Evolutionary conservation across 1,140 invertebrate genomes (phyloP).

Genomic region (Polypedilum vanderplanki): DNA sequence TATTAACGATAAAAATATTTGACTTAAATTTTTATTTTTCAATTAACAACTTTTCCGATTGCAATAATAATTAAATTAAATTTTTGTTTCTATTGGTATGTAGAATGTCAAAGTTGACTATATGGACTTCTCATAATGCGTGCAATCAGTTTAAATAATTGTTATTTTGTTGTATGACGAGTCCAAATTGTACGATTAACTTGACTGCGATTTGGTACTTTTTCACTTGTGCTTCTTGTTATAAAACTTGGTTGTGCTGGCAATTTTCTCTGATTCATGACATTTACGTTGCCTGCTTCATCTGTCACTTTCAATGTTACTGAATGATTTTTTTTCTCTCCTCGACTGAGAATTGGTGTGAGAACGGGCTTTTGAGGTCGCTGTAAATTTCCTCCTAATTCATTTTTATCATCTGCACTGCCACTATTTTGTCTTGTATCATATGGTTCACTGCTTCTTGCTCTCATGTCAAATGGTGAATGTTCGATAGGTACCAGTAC

Average conservation of each 20-base stretch:
- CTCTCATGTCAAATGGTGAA: conserved; percentile 38
- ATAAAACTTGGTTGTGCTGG: conserved; percentile 51
- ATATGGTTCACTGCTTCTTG: not conserved
- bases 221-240: conserved; percentile 73
- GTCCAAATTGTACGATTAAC: conserved; percentile 74
- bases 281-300: conserved; percentile 40
- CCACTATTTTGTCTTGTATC: not conserved
- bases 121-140: not conserved
- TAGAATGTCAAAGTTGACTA: not conserved
- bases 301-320: conserved; percentile 40
- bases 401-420: no score
- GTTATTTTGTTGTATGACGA: conserved; percentile 75
- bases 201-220: conserved; percentile 72
- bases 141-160: conserved; percentile 27
- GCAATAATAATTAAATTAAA: no score
- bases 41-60: no score
- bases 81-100: no score
- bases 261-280: conserved; percentile 39
- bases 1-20: no score
- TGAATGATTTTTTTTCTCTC: conserved; percentile 31
- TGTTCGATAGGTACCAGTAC: conserved; percentile 49
- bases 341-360: not conserved
- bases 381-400: conserved; percentile 32
- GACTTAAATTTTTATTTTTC: no score
- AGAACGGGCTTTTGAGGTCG: conserved; percentile 17